Evolutionary conservation across 37 sponge, comb jelly and placozoan species (phyloP), one percentile per base, ranked within the genome.

Genomic region (Amphimedon queenslandica): DNA sequence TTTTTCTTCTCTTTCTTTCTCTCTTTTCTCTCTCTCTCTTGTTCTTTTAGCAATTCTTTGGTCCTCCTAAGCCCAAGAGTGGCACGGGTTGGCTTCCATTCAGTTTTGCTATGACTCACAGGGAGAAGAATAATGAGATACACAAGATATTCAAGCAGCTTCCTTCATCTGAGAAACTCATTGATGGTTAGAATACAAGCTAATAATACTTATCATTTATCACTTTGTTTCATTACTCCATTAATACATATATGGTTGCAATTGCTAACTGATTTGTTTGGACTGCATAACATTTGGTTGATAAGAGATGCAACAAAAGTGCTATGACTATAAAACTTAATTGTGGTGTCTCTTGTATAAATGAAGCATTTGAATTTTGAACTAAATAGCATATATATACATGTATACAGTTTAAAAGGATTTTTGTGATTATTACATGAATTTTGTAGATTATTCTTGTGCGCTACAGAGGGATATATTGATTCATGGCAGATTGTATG

Each of bases 381-480:
- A n/a, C n/a, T n/a, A n/a, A n/a, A n/a, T n/a, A n/a, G n/a, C n/a
- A 21, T 70, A 41, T 40, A 56, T 33, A 57, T 27, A 38, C 36
- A 28, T 55, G 56, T 56, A 53, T 56, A 10, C 55, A 56, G 2
- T 60, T 28, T 31, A 3, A 32, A 10, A 13, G 16, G 11, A 33
- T 8, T 42, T 25, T 39, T 3, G 30, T 23, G 63, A 40, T 13
- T 2, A 10, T 63, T 24, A n/a, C 18, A 2, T 25, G n/a, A n/a
- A n/a, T 29, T 30, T 13, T 55, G n/a, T 21, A 95, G 96, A 97
- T 64, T 96, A 90, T 68, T 90, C 97, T 1, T 96, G 97, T 84
- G 97, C 97, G 3, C 65, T 96, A 4, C 86, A 90, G 42, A 77
- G 94, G 58, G 97, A 96, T 33, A 96, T 96, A 23, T 65, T 96